A percentile compares a stretch with the other conserved stretches of the same genome.
Evolutionary conservation across 2,888 invertebrate species (phyloP).

Genomic region (Sphecodes monilicornis): DNA sequence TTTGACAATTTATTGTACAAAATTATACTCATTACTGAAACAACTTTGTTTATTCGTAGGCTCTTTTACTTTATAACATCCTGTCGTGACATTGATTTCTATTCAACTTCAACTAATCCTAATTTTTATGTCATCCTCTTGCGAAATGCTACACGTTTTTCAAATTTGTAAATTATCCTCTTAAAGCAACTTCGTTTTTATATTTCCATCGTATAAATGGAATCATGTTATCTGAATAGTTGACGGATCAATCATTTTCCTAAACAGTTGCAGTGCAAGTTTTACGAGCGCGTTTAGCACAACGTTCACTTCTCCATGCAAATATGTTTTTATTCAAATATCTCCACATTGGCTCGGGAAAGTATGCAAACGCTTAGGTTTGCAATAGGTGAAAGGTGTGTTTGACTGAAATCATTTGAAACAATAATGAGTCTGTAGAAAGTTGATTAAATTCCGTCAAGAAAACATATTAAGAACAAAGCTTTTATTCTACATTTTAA

Average conservation of each 20-base stretch:
- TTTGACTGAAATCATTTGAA: not conserved
- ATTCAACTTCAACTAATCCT: not conserved
- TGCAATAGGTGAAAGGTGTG: not conserved
- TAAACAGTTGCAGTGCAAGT: not conserved
- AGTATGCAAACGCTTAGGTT: not conserved
- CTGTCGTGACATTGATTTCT: not conserved
- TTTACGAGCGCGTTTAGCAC: not conserved
- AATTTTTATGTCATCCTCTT: not conserved
- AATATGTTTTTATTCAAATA: not conserved
- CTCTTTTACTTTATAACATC: not conserved
- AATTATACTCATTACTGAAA: not conserved
- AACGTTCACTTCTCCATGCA: constrained; percentile 1
- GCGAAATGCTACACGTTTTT: not conserved
- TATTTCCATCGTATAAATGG: too few species aligned
- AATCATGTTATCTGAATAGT: not conserved
- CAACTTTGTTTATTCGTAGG: not conserved
- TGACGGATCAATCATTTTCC: not conserved
- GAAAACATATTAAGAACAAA: too few species aligned
- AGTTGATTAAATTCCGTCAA: not conserved
- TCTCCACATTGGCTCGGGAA: not conserved
- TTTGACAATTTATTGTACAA: not conserved
- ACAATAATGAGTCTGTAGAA: not conserved
- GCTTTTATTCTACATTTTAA: too few species aligned
- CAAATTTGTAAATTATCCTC: not conserved
- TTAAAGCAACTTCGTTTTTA: not conserved